Conservation (phyloP, 1,140 invertebrate genomes). For the Chironomus striatipennis region DNA sequence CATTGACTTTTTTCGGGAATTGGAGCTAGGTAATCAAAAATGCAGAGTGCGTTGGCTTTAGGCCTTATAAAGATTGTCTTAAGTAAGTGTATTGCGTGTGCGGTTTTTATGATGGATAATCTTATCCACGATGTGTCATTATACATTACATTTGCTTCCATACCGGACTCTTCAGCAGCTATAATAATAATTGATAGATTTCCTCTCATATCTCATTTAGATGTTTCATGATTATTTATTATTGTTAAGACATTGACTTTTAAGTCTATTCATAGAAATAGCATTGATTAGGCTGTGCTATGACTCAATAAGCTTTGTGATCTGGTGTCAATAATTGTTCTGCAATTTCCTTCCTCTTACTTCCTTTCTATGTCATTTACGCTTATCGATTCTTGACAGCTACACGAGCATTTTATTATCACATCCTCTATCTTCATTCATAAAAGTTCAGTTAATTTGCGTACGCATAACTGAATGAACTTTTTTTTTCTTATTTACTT, state of each 20-base stretch:
- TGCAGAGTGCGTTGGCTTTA: background rate
- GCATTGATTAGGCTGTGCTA: no score
- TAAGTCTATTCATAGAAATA: background rate
- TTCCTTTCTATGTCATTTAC: background rate
- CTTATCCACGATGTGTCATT: background rate
- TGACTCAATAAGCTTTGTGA: no score
- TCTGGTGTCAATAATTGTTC: no score
- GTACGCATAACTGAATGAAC: no score
- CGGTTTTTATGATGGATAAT: slow-evolving; percentile 13
- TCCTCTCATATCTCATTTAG: background rate
- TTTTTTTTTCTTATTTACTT: no score
- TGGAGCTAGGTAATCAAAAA: background rate
- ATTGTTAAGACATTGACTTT: background rate
- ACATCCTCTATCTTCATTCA: no score
- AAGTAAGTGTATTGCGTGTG: background rate
- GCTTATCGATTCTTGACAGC: background rate
- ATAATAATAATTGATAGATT: background rate
- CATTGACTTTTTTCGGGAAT: slow-evolving; percentile 4
- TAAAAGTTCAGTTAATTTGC: no score
- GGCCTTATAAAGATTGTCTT: background rate
- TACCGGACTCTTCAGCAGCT: background rate
- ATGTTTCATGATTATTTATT: background rate
- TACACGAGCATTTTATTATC: no score
- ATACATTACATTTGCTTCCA: slow-evolving; percentile 8
- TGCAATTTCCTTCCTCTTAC: background rate